A percentile compares a stretch with the other conserved stretches of the same genome.
phyloP scores from a whole-genome alignment of 2,888 invertebrate species.

The Andrena fulva region DNA sequence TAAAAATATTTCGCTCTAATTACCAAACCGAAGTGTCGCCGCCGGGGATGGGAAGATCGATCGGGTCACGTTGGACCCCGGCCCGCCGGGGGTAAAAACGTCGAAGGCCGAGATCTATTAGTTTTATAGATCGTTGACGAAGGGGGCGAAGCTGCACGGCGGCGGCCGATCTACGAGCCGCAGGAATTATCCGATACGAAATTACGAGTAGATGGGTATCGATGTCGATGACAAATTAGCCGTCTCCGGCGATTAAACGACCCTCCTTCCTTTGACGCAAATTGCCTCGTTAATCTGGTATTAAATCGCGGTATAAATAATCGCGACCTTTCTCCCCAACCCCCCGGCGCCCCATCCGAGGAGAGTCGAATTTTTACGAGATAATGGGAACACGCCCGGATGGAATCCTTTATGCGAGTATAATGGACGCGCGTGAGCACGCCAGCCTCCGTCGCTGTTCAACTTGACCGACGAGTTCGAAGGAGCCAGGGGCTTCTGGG shows the following conservation, averaged over 20 bases:
- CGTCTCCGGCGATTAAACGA: slow-evolving; percentile 73
- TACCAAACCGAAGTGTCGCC: background rate
- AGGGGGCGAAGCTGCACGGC: slow-evolving; percentile 15
- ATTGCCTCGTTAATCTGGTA: slow-evolving; percentile 75
- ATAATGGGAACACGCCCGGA: slow-evolving; percentile 56
- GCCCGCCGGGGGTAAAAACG: slow-evolving; percentile 6
- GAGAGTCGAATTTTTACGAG: slow-evolving; percentile 65
- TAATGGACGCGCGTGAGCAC: slow-evolving; percentile 51
- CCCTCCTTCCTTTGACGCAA: slow-evolving; percentile 69
- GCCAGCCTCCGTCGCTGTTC: slow-evolving; percentile 11
- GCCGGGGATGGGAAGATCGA: slow-evolving; percentile 13
- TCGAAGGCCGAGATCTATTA: slow-evolving; percentile 49
- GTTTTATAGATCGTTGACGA: slow-evolving; percentile 54
- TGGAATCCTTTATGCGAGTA: slow-evolving; percentile 52
- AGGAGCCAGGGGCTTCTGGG: background rate
- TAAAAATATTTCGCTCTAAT: slow-evolving; percentile 35
- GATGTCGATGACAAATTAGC: slow-evolving; percentile 77
- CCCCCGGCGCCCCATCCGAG: background rate
- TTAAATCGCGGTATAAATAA: slow-evolving; percentile 75
- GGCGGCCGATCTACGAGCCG: slow-evolving; percentile 54
- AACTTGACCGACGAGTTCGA: slow-evolving; percentile 23
- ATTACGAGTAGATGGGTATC: slow-evolving; percentile 73
- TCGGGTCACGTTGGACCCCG: background rate
- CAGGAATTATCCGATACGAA: slow-evolving; percentile 67
- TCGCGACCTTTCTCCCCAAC: slow-evolving; percentile 51